Base-by-base conservation (phyloP, 2,113 vertebrate genomes). In the Saguinus midas region DNA sequence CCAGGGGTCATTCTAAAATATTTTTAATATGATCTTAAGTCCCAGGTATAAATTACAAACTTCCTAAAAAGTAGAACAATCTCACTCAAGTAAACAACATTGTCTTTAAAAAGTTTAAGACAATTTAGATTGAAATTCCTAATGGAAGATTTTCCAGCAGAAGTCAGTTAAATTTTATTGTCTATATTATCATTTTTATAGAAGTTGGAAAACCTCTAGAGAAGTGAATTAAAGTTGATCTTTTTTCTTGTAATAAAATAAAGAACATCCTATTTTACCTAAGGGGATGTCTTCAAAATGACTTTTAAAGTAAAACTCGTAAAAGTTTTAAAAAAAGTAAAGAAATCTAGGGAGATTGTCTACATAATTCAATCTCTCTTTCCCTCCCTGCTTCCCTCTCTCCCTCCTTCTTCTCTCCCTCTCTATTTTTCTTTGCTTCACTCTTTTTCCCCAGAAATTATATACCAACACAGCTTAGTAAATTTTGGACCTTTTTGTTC, bases 81-180 rank as follows among this genome's bases (percentile, higher is more conserved):
- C 29, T 37, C 57, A 48, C 21, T 55, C n/a, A 64, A 45, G n/a
- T 5, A 3, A 21, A 58, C n/a, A 27, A 20, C 40, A 73, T 23
- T 6, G 9, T 17, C 25, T 32, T 40, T 57, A 12, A 12, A 90
- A 96, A 91, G 80, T 86, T 94, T 50, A 50, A 93, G 73, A 29
- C 29, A 11, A n/a, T 40, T 66, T 55, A 25, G 4, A 14, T 61
- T 25, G 66, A 57, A 58, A 82, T 82, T 58, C 90, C 73, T 58
- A 13, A 32, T 9, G 3, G 92, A 48, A 76, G 64, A 13, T 50
- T 86, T 86, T 68, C 23, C 32, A 50, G 55, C 32, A 43, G 55
- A 25, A 96, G 90, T 68, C 94, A 37, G 64, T 95, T 76, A 61
- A 86, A 76, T 95, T 90, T 96, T 95, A 96, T 87, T 23, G 94